Evolutionary conservation across 2,797 vertebrate species (phyloP), one percentile per base, ranked within the genome.

Genomic region (Chelmon rostratus): DNA sequence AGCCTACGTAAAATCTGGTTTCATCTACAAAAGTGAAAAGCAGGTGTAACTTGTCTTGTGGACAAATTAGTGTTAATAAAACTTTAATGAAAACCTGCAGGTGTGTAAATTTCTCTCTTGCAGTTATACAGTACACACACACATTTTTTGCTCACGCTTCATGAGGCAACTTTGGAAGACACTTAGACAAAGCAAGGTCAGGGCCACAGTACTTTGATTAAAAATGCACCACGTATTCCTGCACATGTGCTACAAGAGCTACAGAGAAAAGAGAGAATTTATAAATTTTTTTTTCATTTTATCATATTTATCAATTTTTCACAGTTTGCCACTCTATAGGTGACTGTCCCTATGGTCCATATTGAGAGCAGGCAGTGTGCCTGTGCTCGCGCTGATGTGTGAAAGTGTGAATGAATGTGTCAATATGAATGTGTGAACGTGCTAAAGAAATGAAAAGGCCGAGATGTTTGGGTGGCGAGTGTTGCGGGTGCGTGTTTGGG

Each of bases 261-360:
- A 12, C 10, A 56, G 58, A 73, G 16, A 71, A 65, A 66, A 71
- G 10, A 49, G 6, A 13, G 47, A 53, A 16, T n/a, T n/a, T n/a
- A 15, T 50, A 50, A 33, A 67, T 40, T 42, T 11, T n/a, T 40
- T 38, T 35, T 68, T 47, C 0, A 10, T 37, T 73, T 80, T 82
- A 70, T 84, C 31, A 73, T 54, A 68, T 67, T 70, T 46, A 80
- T 85, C 15, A 35, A 57, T 77, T 65, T 79, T 78, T 79, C 50
- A 53, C 59, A 4, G 7, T 46, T 79, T 87, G 42, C 25, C 70
- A 66, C 40, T 50, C 37, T 47, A 50, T 61, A 47, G 31, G 40
- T 63, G 56, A 78, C 47, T n/a, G 19, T 79, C 61, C 37, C 53
- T 16, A 8, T 52, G 53, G 75, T 16, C 28, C 12, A 33, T 46